These are phyloP conservation scores for Chloroceryle inda DNA, from an alignment of 2,797 vertebrate genomes.

Conservation along the genomic window DNA sequence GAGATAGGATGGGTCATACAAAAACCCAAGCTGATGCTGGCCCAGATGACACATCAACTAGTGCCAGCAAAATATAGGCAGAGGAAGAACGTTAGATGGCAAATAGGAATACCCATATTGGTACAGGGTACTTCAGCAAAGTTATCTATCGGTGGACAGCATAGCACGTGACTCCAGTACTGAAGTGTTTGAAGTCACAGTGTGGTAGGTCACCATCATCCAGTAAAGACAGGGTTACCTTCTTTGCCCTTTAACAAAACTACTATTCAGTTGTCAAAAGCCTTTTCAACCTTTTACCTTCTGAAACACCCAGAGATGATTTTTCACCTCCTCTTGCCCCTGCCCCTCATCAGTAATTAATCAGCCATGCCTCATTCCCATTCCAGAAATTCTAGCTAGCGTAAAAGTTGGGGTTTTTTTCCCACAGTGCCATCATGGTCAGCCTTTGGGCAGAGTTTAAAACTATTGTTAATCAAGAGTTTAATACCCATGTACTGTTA, in stretches of 20 bases:
- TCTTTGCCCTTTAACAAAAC: neutral
- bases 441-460: neutral
- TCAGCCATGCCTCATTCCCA: neutral
- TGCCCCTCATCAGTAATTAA: neutral
- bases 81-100: neutral
- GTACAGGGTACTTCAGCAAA: neutral
- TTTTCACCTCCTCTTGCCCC: neutral
- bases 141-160: neutral
- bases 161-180: neutral
- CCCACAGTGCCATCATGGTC: neutral
- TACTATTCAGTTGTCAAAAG: neutral
- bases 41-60: neutral
- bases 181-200: neutral
- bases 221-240: neutral
- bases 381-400: neutral
- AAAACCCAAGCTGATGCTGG: neutral
- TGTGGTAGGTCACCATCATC: neutral
- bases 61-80: neutral
- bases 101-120: neutral
- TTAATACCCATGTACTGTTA: neutral
- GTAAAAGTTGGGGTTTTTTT: neutral
- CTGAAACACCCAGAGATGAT: neutral
- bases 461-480: neutral
- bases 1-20: neutral
- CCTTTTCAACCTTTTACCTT: neutral